phyloP scores from a whole-genome alignment of 1,140 invertebrate genomes.

The Daktulosphaira vitifoliae region DNA sequence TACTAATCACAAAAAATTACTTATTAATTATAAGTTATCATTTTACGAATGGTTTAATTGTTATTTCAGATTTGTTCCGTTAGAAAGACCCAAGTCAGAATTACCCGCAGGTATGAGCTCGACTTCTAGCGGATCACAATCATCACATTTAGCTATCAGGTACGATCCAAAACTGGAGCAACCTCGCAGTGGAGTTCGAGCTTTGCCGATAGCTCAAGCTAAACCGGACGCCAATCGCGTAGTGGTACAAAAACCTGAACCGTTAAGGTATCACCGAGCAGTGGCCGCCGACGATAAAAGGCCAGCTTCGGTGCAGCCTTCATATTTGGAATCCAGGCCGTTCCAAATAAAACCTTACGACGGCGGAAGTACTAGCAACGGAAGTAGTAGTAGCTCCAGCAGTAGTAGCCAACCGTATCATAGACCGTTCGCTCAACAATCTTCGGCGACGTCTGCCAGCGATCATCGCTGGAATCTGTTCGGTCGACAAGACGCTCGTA shows the following conservation, averaged over 20 bases:
- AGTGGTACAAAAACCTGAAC: conserved; percentile 24
- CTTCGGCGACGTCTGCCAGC: background rate
- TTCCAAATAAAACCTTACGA: conserved; percentile 24
- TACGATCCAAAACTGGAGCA: conserved; percentile 24
- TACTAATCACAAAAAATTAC: too few species aligned
- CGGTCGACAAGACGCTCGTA: background rate
- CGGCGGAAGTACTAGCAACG: background rate
- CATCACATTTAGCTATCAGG: conserved; percentile 19
- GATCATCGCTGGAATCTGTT: conserved; percentile 16
- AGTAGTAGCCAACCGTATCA: conserved; percentile 7
- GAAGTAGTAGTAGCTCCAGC: background rate
- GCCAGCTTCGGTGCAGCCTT: conserved; percentile 20
- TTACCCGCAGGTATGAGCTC: background rate
- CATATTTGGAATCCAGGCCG: conserved; percentile 18
- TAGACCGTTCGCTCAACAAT: background rate
- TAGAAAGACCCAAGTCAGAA: conserved; percentile 18
- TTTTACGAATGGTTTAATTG: too few species aligned
- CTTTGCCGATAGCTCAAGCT: conserved; percentile 20
- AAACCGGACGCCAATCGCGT: conserved; percentile 8
- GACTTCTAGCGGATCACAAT: background rate
- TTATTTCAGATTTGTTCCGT: background rate
- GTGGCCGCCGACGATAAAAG: background rate
- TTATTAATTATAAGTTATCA: too few species aligned
- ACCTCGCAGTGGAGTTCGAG: conserved; percentile 14
- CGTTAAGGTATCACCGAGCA: background rate